A percentile compares a stretch with the other conserved stretches of the same genome.
Conservation (phyloP, 1,140 invertebrate species). For the Venturia canescens region DNA sequence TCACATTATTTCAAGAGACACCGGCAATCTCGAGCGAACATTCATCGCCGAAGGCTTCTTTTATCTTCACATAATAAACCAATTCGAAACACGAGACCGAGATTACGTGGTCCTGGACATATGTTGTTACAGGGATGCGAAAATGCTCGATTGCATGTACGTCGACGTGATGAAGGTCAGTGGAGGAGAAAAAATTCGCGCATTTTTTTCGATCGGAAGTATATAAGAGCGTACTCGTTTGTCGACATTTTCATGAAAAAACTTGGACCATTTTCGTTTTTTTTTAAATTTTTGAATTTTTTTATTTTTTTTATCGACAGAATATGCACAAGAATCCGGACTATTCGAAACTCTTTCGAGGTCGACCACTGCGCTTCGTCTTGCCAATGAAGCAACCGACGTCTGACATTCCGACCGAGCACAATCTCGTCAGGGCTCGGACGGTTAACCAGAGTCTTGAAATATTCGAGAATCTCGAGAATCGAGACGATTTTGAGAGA, state of each 20-base stretch:
- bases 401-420: constrained; percentile 53
- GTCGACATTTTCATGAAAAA: no score
- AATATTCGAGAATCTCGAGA: constrained; percentile 32
- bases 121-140: constrained; percentile 88
- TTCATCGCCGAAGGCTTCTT: constrained; percentile 87
- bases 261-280: no score
- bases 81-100: constrained; percentile 84
- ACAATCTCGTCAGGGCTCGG: constrained; percentile 76
- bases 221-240: no score
- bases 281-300: no score
- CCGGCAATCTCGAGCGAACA: constrained; percentile 79
- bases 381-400: constrained; percentile 77
- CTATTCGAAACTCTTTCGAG: constrained; percentile 88
- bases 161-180: constrained; percentile 86
- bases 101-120: constrained; percentile 87
- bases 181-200: no score
- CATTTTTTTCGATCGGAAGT: no score
- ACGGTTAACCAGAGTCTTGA: constrained; percentile 60
- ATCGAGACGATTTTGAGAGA: neutral
- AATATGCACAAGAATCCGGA: constrained; percentile 87
- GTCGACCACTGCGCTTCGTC: constrained; percentile 85
- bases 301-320: constrained; percentile 56
- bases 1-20: constrained; percentile 82
- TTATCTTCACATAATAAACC: constrained; percentile 93
- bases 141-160: constrained; percentile 92